Evolutionary conservation across 2,113 vertebrate genomes (phyloP).

Genomic region (Pygathrix nemaeus): DNA sequence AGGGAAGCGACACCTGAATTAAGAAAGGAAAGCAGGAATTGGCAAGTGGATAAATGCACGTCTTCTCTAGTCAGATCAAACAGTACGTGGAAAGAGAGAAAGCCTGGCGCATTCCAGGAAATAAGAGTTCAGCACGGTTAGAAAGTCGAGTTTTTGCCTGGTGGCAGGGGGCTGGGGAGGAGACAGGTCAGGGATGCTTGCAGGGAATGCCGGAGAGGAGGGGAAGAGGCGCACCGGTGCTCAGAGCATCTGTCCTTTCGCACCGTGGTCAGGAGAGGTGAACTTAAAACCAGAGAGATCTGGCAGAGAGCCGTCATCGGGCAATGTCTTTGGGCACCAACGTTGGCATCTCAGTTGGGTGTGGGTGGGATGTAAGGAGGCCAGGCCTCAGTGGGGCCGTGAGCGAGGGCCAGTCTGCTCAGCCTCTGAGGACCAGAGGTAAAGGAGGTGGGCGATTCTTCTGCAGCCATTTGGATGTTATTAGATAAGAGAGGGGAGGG

Average conservation of each 20-base stretch:
- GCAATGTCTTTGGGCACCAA: fast-evolving
- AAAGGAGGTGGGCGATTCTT: background rate
- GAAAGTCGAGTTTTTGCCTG: background rate
- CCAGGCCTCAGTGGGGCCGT: background rate
- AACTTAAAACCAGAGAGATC: background rate
- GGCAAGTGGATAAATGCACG: background rate
- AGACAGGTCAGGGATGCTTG: background rate
- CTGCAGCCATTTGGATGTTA: background rate
- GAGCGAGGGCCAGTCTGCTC: too few relatives aligned
- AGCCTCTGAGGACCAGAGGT: background rate
- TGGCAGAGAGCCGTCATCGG: fast-evolving
- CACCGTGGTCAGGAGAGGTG: background rate
- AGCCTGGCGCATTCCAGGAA: background rate
- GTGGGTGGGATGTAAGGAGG: background rate
- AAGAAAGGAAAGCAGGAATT: background rate
- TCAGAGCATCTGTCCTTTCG: background rate
- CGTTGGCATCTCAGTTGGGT: background rate
- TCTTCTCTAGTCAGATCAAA: background rate
- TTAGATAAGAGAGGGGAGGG: background rate
- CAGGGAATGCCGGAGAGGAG: background rate
- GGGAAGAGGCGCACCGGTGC: too few relatives aligned
- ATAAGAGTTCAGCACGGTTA: background rate
- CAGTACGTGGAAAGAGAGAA: background rate
- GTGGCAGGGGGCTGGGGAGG: fast-evolving
- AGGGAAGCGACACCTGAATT: background rate